Conservation (phyloP, 2,113 vertebrate species). For the Isichthys henryi region DNA sequence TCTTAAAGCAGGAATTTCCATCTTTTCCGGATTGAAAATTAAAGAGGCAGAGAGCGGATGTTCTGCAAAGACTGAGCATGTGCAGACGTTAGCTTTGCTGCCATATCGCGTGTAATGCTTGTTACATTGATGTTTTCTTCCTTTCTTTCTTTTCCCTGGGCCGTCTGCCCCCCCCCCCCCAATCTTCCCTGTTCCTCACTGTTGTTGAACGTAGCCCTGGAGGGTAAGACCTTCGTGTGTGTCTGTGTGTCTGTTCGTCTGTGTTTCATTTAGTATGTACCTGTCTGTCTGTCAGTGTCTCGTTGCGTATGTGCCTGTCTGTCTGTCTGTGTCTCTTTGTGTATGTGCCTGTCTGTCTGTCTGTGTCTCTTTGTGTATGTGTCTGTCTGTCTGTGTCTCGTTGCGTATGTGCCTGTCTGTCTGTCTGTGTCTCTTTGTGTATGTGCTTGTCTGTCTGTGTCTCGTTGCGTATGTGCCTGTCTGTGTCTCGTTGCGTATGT, state of each 20-base stretch:
- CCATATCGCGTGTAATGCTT: conserved; percentile 40
- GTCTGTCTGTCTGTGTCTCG: background rate
- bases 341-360: conserved; percentile 20
- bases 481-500: background rate
- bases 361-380: conserved; percentile 18
- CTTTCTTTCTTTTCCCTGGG: conserved; percentile 64
- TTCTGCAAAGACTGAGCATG: background rate
- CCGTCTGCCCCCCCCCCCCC: conserved; percentile 54
- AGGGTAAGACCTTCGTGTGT: conserved; percentile 82
- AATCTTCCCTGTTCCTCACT: conserved; percentile 71
- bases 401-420: conserved; percentile 16
- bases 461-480: too few relatives aligned
- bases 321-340: background rate
- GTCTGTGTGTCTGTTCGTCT: conserved; percentile 18
- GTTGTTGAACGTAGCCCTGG: conserved; percentile 87
- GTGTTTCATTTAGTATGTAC: background rate
- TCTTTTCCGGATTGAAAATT: background rate
- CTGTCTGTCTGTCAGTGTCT: conserved; percentile 9
- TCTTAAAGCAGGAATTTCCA: background rate
- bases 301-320: conserved; percentile 29
- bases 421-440: background rate
- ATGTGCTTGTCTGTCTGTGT: background rate
- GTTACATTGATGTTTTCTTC: conserved; percentile 63
- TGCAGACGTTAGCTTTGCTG: background rate
- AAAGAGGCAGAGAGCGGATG: background rate